Conservation (phyloP, 2,113 vertebrate genomes). For the Mustela lutreola region DNA sequence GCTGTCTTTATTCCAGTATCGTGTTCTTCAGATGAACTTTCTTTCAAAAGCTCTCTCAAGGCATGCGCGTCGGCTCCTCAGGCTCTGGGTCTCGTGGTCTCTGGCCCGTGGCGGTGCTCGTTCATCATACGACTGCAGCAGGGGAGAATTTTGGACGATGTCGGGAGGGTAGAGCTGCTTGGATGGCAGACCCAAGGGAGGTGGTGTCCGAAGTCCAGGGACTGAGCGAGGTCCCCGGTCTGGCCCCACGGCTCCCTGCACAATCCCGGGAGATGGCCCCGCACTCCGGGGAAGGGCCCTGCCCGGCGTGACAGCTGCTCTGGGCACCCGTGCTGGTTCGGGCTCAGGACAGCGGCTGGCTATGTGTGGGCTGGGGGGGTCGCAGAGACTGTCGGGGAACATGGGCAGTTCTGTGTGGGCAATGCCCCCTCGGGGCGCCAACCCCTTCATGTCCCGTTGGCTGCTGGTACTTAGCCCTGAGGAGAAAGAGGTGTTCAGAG, state of each 20-base stretch:
- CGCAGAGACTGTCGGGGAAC: background rate
- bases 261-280: background rate
- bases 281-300: background rate
- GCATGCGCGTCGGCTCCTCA: background rate
- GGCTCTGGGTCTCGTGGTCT: background rate
- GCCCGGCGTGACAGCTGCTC: too few species aligned
- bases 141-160: background rate
- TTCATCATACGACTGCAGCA: background rate
- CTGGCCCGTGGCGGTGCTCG: too few species aligned
- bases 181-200: fast-evolving
- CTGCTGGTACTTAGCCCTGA: background rate
- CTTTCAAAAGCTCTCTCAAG: background rate
- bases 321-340: fast-evolving
- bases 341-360: background rate
- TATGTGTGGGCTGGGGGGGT: background rate
- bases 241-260: fast-evolving
- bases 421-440: background rate
- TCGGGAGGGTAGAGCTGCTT: background rate
- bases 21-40: background rate
- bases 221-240: fast-evolving
- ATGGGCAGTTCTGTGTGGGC: background rate
- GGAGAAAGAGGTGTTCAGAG: background rate
- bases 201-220: background rate
- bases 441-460: fast-evolving
- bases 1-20: background rate